These are phyloP conservation scores for Protonemura montana DNA, from an alignment of 2,888 invertebrate species.

Conservation along the genomic window DNA sequence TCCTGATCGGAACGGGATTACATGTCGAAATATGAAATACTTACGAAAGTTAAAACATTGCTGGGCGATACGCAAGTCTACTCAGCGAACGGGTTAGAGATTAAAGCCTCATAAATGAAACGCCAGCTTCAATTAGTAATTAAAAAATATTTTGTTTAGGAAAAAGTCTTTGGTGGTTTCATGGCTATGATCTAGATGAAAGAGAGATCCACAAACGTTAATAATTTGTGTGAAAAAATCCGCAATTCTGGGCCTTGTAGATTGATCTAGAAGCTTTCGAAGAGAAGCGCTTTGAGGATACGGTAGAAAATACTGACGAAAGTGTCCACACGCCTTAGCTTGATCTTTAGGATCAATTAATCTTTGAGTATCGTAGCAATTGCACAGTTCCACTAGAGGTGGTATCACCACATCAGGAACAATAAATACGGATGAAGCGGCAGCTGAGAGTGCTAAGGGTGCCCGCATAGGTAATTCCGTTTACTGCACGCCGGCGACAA, in stretches of 20 bases:
- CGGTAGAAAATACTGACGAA: neutral
- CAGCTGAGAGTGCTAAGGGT: neutral
- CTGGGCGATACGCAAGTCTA: neutral
- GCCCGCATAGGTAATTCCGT: constrained; percentile 7
- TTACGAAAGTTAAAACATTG: neutral
- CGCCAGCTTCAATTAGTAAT: no score
- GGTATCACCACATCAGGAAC: neutral
- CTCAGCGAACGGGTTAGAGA: neutral
- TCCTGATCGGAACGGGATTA: neutral
- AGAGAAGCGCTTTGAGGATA: neutral
- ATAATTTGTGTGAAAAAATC: no score
- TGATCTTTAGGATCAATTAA: neutral
- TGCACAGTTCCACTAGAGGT: neutral
- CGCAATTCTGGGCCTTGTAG: no score
- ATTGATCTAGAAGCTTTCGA: no score
- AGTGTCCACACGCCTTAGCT: neutral
- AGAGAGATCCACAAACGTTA: no score
- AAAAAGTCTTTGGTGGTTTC: no score
- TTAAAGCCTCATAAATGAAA: no score
- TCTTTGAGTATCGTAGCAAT: neutral
- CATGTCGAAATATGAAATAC: constrained; percentile 7
- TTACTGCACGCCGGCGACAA: neutral
- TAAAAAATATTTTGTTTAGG: no score
- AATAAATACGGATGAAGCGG: neutral
- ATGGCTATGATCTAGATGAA: no score